These are phyloP conservation scores for Chaetodon trifasciatus DNA, from an alignment of 2,797 vertebrate species.

Conservation along the genomic window DNA sequence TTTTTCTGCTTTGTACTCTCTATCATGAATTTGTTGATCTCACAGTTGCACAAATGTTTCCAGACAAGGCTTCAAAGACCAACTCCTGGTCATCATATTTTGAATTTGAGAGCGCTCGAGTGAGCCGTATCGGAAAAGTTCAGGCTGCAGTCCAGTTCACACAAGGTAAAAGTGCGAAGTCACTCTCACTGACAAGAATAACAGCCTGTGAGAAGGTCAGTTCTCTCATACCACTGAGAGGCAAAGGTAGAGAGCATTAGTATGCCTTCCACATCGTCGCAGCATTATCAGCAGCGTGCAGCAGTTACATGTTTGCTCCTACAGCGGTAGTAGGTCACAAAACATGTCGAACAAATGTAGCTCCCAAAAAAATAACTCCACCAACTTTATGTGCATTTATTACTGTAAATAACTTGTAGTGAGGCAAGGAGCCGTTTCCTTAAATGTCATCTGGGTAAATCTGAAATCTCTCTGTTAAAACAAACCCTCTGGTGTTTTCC, in stretches of 20 bases:
- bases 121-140: constrained; percentile 39
- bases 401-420: constrained; percentile 50
- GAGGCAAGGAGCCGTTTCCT: constrained; percentile 33
- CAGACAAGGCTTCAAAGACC: constrained; percentile 1
- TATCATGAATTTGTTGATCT: background rate
- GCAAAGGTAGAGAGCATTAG: constrained; percentile 67
- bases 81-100: constrained; percentile 22
- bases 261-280: constrained; percentile 68
- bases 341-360: constrained; percentile 24
- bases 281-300: constrained; percentile 75
- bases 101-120: constrained; percentile 11
- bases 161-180: constrained; percentile 72
- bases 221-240: constrained; percentile 73
- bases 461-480: constrained; percentile 60
- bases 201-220: constrained; percentile 79
- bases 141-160: constrained; percentile 56
- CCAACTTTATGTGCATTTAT: constrained; percentile 29
- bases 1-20: constrained; percentile 9
- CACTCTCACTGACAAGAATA: constrained; percentile 75
- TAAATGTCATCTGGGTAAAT: constrained; percentile 59
- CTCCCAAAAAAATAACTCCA: constrained; percentile 37
- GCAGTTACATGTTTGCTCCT: constrained; percentile 64
- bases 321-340: constrained; percentile 39
- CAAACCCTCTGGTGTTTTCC: constrained; percentile 68
- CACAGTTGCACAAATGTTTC: background rate